phyloP scores from a whole-genome alignment of 2,888 invertebrate species.

The Vesta saturnalis region DNA sequence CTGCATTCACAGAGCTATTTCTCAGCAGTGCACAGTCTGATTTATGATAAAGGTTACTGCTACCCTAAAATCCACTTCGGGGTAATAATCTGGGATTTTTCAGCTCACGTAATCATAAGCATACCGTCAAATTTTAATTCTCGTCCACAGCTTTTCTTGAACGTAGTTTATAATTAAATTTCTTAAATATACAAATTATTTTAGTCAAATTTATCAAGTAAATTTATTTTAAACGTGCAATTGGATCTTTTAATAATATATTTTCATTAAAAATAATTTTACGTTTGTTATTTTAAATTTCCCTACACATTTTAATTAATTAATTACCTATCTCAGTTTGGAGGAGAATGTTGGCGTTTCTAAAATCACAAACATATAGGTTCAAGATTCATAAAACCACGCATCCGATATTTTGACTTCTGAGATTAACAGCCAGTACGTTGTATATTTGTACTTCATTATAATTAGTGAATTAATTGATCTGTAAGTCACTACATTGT shows the following conservation, averaged over 20 bases:
- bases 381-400: constrained; percentile 1
- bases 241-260: constrained; percentile 3
- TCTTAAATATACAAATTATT: constrained; percentile 1
- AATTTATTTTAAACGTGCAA: constrained; percentile 8
- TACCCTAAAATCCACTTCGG: constrained; percentile 52
- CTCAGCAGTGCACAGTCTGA: constrained; percentile 53
- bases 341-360: not conserved
- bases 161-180: constrained; percentile 1
- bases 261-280: constrained; percentile 13
- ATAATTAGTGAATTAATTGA: no score
- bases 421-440: no score
- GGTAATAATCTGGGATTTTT: constrained; percentile 53
- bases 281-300: constrained; percentile 12
- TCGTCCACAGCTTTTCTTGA: not conserved
- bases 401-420: no score
- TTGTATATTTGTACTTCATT: no score
- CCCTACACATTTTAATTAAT: constrained; percentile 12
- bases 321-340: constrained; percentile 2
- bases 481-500: no score
- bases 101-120: constrained; percentile 46
- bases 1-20: constrained; percentile 60
- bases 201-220: not conserved
- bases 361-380: constrained; percentile 7
- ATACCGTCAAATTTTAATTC: constrained; percentile 38
- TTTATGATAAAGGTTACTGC: constrained; percentile 59